Evolutionary conservation across 2,888 invertebrate genomes (phyloP).

Genomic region (Eupithecia exiguata): DNA sequence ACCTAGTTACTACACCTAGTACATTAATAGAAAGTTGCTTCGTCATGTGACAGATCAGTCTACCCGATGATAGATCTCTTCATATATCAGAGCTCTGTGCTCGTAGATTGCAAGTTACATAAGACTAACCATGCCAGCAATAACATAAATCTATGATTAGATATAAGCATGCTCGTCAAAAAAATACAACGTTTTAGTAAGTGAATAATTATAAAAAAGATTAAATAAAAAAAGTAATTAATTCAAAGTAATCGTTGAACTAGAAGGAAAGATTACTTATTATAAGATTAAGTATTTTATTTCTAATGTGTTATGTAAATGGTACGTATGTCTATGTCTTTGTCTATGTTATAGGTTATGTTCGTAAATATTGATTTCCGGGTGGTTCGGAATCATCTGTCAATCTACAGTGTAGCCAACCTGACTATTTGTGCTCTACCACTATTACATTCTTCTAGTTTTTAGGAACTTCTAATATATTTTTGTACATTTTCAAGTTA

Average conservation of each 20-base stretch:
- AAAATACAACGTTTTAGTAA: no score
- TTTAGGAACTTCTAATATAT: neutral
- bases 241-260: no score
- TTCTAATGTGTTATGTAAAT: no score
- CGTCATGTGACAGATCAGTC: conserved; percentile 6
- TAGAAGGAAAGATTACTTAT: no score
- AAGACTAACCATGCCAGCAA: neutral
- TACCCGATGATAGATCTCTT: conserved; percentile 8
- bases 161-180: neutral
- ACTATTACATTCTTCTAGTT: neutral
- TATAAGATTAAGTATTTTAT: no score
- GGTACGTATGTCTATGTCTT: no score
- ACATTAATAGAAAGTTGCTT: conserved; percentile 10
- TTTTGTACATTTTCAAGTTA: neutral
- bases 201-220: no score
- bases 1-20: neutral
- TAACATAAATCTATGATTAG: accelerated
- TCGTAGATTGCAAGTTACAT: neutral
- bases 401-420: neutral
- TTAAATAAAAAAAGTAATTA: no score
- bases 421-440: neutral
- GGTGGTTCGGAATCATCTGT: neutral
- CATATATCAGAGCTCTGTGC: neutral
- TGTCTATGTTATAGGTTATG: neutral
- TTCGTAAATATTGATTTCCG: neutral